These are phyloP conservation scores for Grus americana DNA, from an alignment of 2,113 vertebrate species.

Conservation along the genomic window DNA sequence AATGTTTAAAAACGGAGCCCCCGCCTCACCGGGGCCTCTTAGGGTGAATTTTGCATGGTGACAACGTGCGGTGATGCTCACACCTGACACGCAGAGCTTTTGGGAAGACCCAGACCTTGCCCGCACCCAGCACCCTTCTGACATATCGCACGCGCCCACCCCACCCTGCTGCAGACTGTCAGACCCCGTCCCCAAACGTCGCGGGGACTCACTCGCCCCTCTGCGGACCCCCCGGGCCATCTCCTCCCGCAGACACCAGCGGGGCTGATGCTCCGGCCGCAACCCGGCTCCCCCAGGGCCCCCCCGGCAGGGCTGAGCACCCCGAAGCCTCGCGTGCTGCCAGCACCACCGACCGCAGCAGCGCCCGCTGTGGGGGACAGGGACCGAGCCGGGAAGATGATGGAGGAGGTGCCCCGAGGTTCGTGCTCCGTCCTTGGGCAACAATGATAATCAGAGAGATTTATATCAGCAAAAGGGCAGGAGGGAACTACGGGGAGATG, in stretches of 20 bases:
- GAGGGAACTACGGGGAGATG: neutral
- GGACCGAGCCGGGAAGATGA: accelerated
- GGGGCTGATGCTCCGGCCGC: no score
- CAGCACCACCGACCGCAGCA: neutral
- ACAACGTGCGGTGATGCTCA: neutral
- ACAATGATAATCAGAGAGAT: neutral
- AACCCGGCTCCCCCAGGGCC: neutral
- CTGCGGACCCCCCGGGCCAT: neutral
- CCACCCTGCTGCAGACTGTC: neutral
- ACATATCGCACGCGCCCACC: accelerated
- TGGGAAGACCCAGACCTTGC: neutral
- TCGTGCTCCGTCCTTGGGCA: neutral
- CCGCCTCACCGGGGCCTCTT: neutral
- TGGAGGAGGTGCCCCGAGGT: neutral
- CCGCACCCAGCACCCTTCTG: neutral
- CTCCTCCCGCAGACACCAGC: neutral
- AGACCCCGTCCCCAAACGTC: neutral
- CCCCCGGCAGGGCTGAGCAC: neutral
- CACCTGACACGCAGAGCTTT: accelerated
- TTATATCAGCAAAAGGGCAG: neutral
- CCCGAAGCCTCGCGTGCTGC: neutral
- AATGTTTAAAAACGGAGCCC: neutral
- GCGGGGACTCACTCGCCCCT: neutral
- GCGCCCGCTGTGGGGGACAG: neutral
- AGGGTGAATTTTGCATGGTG: accelerated